Conservation (phyloP, 2,113 vertebrate species). For the Gambusia holbrooki region DNA sequence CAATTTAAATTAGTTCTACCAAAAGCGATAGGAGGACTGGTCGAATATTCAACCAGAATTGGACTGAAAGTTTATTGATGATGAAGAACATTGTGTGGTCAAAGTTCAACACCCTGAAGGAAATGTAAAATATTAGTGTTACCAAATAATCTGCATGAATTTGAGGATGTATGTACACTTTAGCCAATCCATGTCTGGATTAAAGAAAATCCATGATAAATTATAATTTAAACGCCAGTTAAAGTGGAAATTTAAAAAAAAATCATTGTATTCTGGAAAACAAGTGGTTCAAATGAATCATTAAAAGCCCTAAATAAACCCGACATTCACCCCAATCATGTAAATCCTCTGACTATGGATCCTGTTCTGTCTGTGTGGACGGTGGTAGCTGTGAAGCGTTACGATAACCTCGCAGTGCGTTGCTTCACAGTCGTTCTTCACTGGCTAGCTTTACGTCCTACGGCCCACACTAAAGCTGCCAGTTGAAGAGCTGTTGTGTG, state of each 20-base stretch:
- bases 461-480: conserved; percentile 82
- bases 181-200: too few relatives aligned
- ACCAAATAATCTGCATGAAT: too few relatives aligned
- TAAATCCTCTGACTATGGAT: conserved; percentile 13
- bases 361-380: conserved; percentile 33
- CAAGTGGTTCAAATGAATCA: neutral
- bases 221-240: neutral
- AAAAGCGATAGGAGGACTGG: too few relatives aligned
- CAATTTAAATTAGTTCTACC: too few relatives aligned
- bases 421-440: conserved; percentile 88
- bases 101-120: too few relatives aligned
- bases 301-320: neutral
- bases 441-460: conserved; percentile 87
- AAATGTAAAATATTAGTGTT: too few relatives aligned
- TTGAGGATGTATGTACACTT: too few relatives aligned
- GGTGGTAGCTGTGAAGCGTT: conserved; percentile 13
- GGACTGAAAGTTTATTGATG: too few relatives aligned
- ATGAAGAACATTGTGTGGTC: too few relatives aligned
- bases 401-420: conserved; percentile 62
- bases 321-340: neutral
- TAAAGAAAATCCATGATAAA: too few relatives aligned
- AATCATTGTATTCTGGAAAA: too few relatives aligned
- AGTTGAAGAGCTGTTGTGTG: conserved; percentile 90
- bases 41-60: too few relatives aligned
- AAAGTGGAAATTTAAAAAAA: neutral